Evolutionary conservation across 1,140 invertebrate genomes (phyloP).

Genomic region (Hycleus cichorii): DNA sequence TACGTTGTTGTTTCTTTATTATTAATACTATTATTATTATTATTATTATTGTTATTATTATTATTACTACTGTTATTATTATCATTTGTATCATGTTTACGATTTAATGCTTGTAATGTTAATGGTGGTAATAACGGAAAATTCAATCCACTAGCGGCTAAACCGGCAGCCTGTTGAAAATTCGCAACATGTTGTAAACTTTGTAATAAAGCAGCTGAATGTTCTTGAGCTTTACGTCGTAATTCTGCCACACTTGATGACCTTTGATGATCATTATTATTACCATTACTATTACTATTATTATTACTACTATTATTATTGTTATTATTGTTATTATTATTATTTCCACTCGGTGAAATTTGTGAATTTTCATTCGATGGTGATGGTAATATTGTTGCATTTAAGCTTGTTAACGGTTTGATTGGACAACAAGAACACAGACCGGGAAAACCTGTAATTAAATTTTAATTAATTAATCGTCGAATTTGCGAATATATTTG

Average conservation of each 20-base stretch:
- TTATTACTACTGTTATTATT: background rate
- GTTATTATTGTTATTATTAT: background rate
- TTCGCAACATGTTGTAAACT: constrained; percentile 54
- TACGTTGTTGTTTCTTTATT: constrained; percentile 10
- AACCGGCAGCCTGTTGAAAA: constrained; percentile 48
- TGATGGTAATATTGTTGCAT: constrained; percentile 21
- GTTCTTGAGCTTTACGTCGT: constrained; percentile 81
- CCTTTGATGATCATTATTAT: constrained; percentile 45
- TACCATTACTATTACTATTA: background rate
- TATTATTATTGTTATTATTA: constrained; percentile 2
- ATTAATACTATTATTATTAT: background rate
- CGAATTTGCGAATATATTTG: too few relatives aligned
- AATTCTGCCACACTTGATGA: constrained; percentile 81
- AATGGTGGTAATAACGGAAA: constrained; percentile 47
- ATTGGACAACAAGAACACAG: constrained; percentile 72
- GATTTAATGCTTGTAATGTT: constrained; percentile 40
- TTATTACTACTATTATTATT: constrained; percentile 33
- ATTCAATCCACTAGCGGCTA: constrained; percentile 46
- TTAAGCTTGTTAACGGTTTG: constrained; percentile 45
- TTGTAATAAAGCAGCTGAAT: constrained; percentile 75
- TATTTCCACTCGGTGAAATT: constrained; percentile 31
- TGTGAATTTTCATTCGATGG: constrained; percentile 29
- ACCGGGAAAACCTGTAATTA: constrained; percentile 53
- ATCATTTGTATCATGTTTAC: constrained; percentile 30
- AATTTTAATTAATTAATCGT: background rate